phyloP scores from a whole-genome alignment of 1,140 invertebrate species.

The Coelopa frigida region DNA sequence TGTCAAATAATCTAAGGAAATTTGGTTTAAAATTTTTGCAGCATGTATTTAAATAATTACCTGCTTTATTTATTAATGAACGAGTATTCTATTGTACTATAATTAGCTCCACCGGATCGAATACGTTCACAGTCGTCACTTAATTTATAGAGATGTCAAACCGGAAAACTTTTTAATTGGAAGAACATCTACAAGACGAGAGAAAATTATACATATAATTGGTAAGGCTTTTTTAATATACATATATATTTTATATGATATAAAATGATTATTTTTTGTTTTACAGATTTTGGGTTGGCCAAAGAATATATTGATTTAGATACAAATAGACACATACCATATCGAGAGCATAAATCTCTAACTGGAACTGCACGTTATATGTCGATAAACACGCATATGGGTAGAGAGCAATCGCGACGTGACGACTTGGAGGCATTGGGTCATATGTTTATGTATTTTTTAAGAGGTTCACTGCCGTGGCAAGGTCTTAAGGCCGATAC shows the following conservation, averaged over 20 bases:
- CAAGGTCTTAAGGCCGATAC: conserved; percentile 99
- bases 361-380: conserved; percentile 98
- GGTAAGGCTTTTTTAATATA: conserved; percentile 48
- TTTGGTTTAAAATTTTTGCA: neutral
- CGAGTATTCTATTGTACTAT: neutral
- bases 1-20: too few species aligned
- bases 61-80: neutral
- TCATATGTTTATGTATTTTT: conserved; percentile 99
- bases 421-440: conserved; percentile 99
- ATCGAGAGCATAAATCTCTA: conserved; percentile 98
- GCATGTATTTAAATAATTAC: conserved; percentile 4
- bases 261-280: conserved; percentile 1
- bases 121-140: conserved; percentile 98
- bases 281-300: conserved; percentile 94
- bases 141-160: conserved; percentile 99
- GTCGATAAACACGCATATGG: conserved; percentile 99
- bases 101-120: conserved; percentile 91
- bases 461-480: conserved; percentile 97
- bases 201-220: conserved; percentile 99
- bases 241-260: neutral
- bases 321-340: conserved; percentile 99
- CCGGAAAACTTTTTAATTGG: conserved; percentile 99
- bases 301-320: conserved; percentile 99
- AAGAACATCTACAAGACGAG: conserved; percentile 92
- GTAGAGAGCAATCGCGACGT: conserved; percentile 98